phyloP scores from a whole-genome alignment of 2,113 vertebrate genomes.

The Oreochromis tanganicae region DNA sequence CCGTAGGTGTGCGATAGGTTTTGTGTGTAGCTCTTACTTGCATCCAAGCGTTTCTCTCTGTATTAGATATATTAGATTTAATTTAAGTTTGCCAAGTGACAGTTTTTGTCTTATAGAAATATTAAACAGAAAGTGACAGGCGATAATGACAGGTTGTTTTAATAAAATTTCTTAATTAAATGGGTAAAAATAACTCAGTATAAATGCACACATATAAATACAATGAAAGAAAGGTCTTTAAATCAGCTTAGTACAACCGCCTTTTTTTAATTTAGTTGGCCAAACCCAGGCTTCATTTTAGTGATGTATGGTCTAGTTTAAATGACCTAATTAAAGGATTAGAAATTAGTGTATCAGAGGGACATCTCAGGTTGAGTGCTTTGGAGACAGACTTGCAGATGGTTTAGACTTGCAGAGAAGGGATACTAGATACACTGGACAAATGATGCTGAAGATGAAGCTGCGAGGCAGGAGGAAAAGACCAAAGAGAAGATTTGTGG shows the following conservation, averaged over 20 bases:
- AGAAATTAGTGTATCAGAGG: not conserved
- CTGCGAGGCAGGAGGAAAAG: not conserved
- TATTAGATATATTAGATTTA: not conserved
- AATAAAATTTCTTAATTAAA: not conserved
- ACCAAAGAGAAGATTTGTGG: not conserved
- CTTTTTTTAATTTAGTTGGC: not conserved
- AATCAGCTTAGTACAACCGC: not conserved
- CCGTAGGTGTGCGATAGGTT: not conserved
- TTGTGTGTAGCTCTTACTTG: not conserved
- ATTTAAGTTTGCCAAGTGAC: not conserved
- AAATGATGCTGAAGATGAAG: not conserved
- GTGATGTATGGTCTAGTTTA: not conserved
- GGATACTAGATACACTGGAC: not conserved
- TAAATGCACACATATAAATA: not conserved
- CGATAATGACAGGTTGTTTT: not conserved
- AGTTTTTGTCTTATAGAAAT: not conserved
- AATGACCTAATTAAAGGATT: not conserved
- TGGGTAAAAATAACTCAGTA: not conserved
- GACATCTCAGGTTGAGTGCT: not conserved
- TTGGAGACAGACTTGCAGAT: not conserved
- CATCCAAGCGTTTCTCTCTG: not conserved
- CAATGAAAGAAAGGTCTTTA: not conserved
- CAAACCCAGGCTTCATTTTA: not conserved
- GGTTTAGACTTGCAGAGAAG: not conserved
- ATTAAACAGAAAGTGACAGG: not conserved